Evolutionary conservation across 2,888 invertebrate species (phyloP), one percentile per base, ranked within the genome.

Genomic region (Nomada goodeniana): DNA sequence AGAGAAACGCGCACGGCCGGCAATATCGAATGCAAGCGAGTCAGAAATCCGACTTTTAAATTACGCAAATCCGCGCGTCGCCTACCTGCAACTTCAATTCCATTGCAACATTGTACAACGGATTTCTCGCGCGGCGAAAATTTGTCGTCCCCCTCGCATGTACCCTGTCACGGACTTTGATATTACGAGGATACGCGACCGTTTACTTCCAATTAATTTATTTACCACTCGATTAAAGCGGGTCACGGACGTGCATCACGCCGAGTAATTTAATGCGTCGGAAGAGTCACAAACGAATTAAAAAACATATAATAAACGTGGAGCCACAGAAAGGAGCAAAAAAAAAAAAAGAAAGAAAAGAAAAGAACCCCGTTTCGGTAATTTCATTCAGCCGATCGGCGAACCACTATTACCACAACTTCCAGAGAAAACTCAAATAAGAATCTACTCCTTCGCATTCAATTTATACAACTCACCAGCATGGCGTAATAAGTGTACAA

Each of bases 151-250:
- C 42, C 52, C 13, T 36, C 71, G 71, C 42, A 53, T 47, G 55
- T 72, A 72, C 15, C 61, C 55, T 76, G 76, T 76, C 67, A 53
- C 53, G n/a, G n/a, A 13, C 53, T 36, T 67, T 47, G 60, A 61
- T 76, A 61, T 67, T 42, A 68, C 78, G 47, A 36, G 44, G 29
- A 60, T 29, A 52, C 26, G 23, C 20, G 52, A 15, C 57, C 77
- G 18, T 65, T 80, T 80, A 61, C 60, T 59, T 63, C 23, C 53
- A 55, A 76, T 68, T 76, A 63, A 78, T 76, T 78, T 76, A 72
- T 78, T 72, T 53, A 57, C 47, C 63, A 57, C 23, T n/a, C 47
- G 68, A 53, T 9, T 42, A 20, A 44, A 74, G 42, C 60, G 65
- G 52, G 77, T 60, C 77, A 77, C 42, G 75, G 60, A 44, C 52